Conservation (phyloP, 2,888 invertebrate species). For the Stenchaetothrips biformis region DNA sequence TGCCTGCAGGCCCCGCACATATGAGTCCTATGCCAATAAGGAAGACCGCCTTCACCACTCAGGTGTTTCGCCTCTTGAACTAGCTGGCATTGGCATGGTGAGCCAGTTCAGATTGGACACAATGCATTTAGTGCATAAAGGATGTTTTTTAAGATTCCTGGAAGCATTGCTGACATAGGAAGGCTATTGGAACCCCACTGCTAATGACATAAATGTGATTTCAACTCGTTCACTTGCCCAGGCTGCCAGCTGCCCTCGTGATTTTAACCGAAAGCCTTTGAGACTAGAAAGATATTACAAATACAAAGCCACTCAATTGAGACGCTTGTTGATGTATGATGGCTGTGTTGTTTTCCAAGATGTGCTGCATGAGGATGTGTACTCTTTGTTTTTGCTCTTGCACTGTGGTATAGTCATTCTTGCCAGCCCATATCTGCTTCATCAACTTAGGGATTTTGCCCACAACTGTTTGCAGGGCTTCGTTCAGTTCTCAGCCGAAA, state of each 20-base stretch:
- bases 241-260: not conserved
- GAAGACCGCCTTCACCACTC: not conserved
- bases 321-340: not conserved
- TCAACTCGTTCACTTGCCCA: not conserved
- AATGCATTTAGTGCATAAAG: not conserved
- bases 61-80: not conserved
- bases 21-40: not conserved
- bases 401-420: not conserved
- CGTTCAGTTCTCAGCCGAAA: not conserved
- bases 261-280: not conserved
- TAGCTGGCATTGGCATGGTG: not conserved
- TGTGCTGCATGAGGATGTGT: not conserved
- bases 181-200: not conserved
- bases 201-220: not conserved
- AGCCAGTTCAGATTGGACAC: not conserved
- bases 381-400: not conserved
- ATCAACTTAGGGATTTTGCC: not conserved
- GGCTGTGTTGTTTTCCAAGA: not conserved
- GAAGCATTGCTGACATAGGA: not conserved
- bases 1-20: not conserved
- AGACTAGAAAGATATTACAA: not conserved
- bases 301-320: not conserved
- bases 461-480: not conserved
- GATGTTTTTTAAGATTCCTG: not conserved
- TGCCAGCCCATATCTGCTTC: not conserved